Evolutionary conservation across 1,140 invertebrate species (phyloP), one percentile per base, ranked within the genome.

Genomic region (Schlechtendalia chinensis): DNA sequence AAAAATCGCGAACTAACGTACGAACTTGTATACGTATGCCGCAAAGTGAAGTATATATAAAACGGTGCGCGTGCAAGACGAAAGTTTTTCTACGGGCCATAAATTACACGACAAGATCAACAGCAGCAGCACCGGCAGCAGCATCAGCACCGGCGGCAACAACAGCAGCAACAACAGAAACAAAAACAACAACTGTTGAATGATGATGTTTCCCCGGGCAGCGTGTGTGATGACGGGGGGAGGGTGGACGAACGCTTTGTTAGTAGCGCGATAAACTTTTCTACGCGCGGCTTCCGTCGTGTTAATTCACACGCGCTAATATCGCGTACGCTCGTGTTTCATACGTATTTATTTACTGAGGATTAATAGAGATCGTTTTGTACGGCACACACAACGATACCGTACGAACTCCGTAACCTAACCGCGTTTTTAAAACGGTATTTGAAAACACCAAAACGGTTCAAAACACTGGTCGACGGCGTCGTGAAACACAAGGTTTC

Each of bases 121-220:
- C 22, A 69, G 29, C 50, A 74, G 59, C 74, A 39, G 8, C 8
- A 39, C 3, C 32, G 8, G 8, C 32, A 39, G 32, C 32, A 39
- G 8, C 32, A 39, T 4, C 32, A 39, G 8, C 32, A 39, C 3
- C 32, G 8, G 8, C 32, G 8, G 32, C 32, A 39, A 39, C 32
- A 39, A 39, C 32, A 39, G 8, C 32, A 39, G 8, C 45, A 72
- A 54, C 8, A 69, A 72, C n/a, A 47, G 50, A 14, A 39, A n/a
- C n/a, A 71, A 71, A 14, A 72, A 53, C 22, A 69, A 56, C 50
- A 74, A 77, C 74, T 77, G 74, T 77, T 77, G 74, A 77, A 77
- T 77, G 74, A 77, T 77, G 74, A 61, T 39, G 74, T 61, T 77
- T 59, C 45, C 54, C 14, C 24, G n/a, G 74, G 54, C 56, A 58